Percentiles rank a stretch among this genome's conserved stretches.
These are phyloP conservation scores for Diachrysia chrysitis DNA, from an alignment of 2,888 invertebrate genomes.

Conservation along the genomic window DNA sequence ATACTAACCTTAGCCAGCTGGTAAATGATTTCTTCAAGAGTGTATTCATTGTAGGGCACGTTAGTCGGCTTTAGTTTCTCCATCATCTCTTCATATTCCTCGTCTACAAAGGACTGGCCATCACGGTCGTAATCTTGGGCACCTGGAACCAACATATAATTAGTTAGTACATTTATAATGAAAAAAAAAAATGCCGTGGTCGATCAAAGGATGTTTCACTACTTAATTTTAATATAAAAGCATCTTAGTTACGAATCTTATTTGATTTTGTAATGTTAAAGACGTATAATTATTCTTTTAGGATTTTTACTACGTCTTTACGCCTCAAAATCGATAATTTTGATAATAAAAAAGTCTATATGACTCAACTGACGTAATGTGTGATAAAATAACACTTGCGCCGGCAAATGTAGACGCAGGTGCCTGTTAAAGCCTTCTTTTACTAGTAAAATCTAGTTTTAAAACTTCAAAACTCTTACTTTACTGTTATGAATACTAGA, in stretches of 20 bases:
- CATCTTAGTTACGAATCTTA: too few relatives aligned
- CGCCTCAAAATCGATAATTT: too few relatives aligned
- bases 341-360: too few relatives aligned
- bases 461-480: not conserved
- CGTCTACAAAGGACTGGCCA: constrained; percentile 78
- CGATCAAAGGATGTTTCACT: too few relatives aligned
- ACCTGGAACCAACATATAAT: constrained; percentile 62
- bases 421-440: not conserved
- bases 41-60: constrained; percentile 93
- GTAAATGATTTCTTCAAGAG: constrained; percentile 94
- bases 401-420: not conserved
- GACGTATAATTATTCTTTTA: too few relatives aligned
- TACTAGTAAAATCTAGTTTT: not conserved
- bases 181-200: not conserved
- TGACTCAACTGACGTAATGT: too few relatives aligned
- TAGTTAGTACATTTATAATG: constrained; percentile 2
- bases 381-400: not conserved
- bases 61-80: constrained; percentile 92
- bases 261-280: too few relatives aligned
- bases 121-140: constrained; percentile 86
- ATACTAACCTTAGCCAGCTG: constrained; percentile 92
- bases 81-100: constrained; percentile 92
- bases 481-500: not conserved
- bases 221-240: too few relatives aligned
- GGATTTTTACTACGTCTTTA: too few relatives aligned